phyloP scores from a whole-genome alignment of 2,888 invertebrate species.

The Oligia latruncula region DNA sequence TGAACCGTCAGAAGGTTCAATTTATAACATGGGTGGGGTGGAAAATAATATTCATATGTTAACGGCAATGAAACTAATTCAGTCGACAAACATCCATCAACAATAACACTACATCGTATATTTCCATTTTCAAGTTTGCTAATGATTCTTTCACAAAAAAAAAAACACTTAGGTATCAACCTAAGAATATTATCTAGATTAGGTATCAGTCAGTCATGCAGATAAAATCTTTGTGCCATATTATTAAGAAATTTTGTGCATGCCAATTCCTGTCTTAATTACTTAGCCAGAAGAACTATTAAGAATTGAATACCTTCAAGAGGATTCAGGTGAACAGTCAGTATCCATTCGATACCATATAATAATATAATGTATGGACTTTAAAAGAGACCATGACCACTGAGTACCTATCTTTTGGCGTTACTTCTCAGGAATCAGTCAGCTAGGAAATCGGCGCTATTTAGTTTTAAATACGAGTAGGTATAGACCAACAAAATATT shows the following conservation, averaged over 20 bases:
- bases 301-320: background rate
- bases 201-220: background rate
- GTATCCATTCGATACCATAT: background rate
- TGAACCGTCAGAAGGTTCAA: conserved; percentile 37
- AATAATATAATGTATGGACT: too few relatives aligned
- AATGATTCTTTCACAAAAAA: background rate
- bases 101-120: conserved; percentile 2
- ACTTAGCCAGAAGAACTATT: background rate
- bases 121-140: background rate
- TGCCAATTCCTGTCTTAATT: background rate
- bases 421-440: too few relatives aligned
- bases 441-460: too few relatives aligned
- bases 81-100: conserved; percentile 11
- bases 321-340: background rate
- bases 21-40: conserved; percentile 34
- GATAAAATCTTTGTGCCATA: background rate
- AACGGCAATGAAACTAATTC: conserved; percentile 13
- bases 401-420: too few relatives aligned
- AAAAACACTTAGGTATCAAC: background rate
- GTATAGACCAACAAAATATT: too few relatives aligned
- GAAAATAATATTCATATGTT: conserved; percentile 35
- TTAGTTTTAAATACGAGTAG: too few relatives aligned
- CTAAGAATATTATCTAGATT: background rate
- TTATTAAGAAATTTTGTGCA: background rate
- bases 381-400: too few relatives aligned